Evolutionary conservation across 2,888 invertebrate species (phyloP).

Genomic region (Phrixothrix hirtus): DNA sequence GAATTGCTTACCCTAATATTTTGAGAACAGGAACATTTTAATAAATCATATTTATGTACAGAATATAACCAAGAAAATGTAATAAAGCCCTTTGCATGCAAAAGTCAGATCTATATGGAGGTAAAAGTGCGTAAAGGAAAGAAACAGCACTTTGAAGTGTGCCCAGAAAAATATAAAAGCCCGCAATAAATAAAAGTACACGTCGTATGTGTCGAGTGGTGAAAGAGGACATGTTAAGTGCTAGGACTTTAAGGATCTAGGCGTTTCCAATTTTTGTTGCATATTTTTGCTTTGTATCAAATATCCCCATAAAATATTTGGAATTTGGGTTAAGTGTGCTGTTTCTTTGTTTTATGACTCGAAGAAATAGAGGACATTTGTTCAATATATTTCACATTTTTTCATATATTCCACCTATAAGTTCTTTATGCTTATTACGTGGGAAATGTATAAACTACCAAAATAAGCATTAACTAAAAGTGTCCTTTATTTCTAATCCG

Average conservation of each 20-base stretch:
- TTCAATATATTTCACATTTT: neutral
- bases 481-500: too few species aligned
- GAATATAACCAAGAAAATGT: conserved; percentile 22
- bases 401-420: neutral
- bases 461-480: neutral
- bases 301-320: neutral
- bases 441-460: neutral
- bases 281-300: conserved; percentile 6
- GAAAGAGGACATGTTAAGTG: conserved; percentile 22
- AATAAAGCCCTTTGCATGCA: conserved; percentile 30
- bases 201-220: conserved; percentile 21
- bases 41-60: conserved; percentile 27
- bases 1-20: too few species aligned
- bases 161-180: conserved; percentile 27
- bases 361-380: neutral
- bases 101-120: conserved; percentile 26
- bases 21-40: conserved; percentile 18
- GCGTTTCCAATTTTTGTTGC: conserved; percentile 10
- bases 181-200: conserved; percentile 26
- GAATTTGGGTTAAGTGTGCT: neutral
- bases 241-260: conserved; percentile 9
- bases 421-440: neutral
- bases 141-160: conserved; percentile 27
- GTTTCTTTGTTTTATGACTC: neutral
- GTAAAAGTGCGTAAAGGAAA: conserved; percentile 26